A percentile compares a stretch with the other conserved stretches of the same genome.
phyloP scores from a whole-genome alignment of 2,797 vertebrate species.

The Enteromius trimaculatus region DNA sequence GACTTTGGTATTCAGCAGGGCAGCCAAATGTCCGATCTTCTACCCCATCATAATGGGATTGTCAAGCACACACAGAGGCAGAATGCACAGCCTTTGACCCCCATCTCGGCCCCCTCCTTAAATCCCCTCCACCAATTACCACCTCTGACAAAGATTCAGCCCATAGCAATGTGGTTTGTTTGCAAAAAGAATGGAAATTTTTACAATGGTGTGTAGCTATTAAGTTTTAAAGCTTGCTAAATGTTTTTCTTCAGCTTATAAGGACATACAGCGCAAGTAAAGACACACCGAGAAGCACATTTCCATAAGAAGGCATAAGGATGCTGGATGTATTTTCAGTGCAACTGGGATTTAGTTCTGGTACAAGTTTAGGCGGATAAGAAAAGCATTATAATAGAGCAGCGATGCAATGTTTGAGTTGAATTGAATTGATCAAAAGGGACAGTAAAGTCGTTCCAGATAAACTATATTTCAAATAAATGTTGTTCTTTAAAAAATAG shows the following conservation, averaged over 20 bases:
- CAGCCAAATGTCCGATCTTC: conserved; percentile 42
- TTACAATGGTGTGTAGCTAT: background rate
- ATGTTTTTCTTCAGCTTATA: background rate
- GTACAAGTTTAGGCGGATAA: background rate
- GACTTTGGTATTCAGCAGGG: conserved; percentile 50
- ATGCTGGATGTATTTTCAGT: background rate
- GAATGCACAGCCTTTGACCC: conserved; percentile 34
- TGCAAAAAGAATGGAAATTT: background rate
- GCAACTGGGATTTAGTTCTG: background rate
- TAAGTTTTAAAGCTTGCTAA: conserved; percentile 1
- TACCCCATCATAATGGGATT: conserved; percentile 47
- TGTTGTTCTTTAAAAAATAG: background rate
- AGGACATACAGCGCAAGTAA: background rate
- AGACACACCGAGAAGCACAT: background rate
- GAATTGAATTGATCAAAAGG: background rate
- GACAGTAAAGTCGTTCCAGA: background rate
- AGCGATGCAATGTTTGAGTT: background rate
- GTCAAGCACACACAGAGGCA: conserved; percentile 38
- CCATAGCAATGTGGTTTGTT: background rate
- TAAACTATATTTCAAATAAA: background rate
- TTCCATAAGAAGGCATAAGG: background rate
- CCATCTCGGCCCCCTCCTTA: background rate
- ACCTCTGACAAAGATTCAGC: conserved; percentile 22
- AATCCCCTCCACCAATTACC: conserved; percentile 16
- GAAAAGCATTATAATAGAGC: background rate